Evolutionary conservation across 2,888 invertebrate species (phyloP), one percentile per base, ranked within the genome.

Genomic region (Arrhopalites spinosus): DNA sequence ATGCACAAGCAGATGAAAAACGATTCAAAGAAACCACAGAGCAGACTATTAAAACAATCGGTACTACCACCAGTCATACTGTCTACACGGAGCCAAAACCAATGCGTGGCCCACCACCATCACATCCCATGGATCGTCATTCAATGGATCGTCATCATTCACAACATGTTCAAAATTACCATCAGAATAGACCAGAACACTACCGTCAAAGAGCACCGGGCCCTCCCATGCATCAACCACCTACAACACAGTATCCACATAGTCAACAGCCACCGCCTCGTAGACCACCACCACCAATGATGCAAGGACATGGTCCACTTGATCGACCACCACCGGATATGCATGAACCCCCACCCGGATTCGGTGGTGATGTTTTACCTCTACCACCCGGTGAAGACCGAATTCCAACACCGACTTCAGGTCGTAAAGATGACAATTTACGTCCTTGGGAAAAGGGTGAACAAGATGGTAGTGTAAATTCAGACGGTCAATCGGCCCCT

Each of bases 371-470:
- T 53, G 71, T 68, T 17, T 78, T 80, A 47, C 82, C 82, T 15
- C 79, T 64, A 11, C 81, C 81, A 59, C 82, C 81, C 3, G 82
- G 82, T 1, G 82, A 81, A 47, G 80, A 81, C 59, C 50, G 73
- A 30, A 20, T 67, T 43, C 78, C 74, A 20, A 74, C 69, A 15
- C 77, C 74, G 1, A 69, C n/a, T n/a, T n/a, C 74, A 25, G 68
- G 66, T 25, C 27, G 74, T 23, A 36, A 23, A 20, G 74, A 61
- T n/a, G 67, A 70, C 2, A 63, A 29, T 20, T 15, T 56, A 23
- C 59, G 27, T 7, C 27, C n/a, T 15, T 68, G 47, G 30, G 67
- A 72, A 17, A 47, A 70, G 50, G 43, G 17, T 3, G 68, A 69
- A 20, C 43, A 63, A 29, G 20, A 17, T 23, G 61, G 29, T 20